Conservation (phyloP, 1,140 invertebrate genomes). For the Plectrocnemia conspersa region DNA sequence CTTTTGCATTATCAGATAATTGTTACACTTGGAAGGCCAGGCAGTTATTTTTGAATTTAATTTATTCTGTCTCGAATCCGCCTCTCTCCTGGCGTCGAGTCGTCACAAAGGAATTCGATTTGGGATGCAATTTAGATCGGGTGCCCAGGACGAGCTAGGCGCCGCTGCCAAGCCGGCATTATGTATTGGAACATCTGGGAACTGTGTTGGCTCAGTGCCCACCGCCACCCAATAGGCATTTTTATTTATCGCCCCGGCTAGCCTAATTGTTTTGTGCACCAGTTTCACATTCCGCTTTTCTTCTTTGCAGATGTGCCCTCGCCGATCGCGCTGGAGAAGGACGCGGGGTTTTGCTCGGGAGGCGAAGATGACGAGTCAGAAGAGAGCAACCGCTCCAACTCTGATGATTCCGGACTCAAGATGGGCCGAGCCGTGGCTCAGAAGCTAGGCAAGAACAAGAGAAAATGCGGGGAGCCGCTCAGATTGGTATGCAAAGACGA, state of each 20-base stretch:
- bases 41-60: too few relatives aligned
- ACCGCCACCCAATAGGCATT: not conserved
- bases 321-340: conserved; percentile 49
- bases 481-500: conserved; percentile 43
- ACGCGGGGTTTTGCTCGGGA: conserved; percentile 68
- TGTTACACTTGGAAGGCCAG: too few relatives aligned
- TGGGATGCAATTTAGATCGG: not conserved
- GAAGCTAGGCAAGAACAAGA: conserved; percentile 56
- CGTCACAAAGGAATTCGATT: conserved; percentile 16
- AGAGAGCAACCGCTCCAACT: conserved; percentile 59
- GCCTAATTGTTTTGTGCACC: conserved; percentile 1
- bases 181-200: conserved; percentile 24
- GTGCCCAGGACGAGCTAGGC: conserved; percentile 10
- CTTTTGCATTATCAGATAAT: too few relatives aligned
- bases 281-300: not conserved
- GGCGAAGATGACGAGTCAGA: conserved; percentile 64
- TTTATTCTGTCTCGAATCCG: not conserved
- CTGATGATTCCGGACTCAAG: conserved; percentile 69
- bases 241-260: not conserved
- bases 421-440: conserved; percentile 61
- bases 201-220: conserved; percentile 9
- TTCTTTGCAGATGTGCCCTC: conserved; percentile 48
- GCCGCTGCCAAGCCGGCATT: conserved; percentile 16
- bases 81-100: not conserved
- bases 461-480: conserved; percentile 68